Conservation (phyloP, 1,140 invertebrate species). For the Melanaphis sacchari region DNA sequence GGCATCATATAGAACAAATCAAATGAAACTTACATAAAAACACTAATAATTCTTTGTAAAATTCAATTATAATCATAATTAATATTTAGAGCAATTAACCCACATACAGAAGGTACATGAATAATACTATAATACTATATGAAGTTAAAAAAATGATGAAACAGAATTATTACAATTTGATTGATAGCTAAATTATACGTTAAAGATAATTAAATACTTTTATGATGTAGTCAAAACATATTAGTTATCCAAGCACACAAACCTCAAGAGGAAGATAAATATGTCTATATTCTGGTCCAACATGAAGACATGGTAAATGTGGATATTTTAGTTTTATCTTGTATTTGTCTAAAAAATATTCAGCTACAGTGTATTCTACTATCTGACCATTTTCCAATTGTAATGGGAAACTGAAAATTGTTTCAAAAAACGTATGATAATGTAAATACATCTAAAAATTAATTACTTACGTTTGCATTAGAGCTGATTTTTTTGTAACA, state of each 20-base stretch:
- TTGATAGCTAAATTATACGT: neutral
- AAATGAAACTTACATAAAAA: too few relatives aligned
- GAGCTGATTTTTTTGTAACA: conserved; percentile 95
- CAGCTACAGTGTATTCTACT: conserved; percentile 99
- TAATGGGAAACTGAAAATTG: conserved; percentile 86
- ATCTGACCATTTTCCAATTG: conserved; percentile 99
- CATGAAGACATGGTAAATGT: conserved; percentile 98
- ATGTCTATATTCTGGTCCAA: conserved; percentile 99
- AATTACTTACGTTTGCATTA: conserved; percentile 93
- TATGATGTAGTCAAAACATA: neutral
- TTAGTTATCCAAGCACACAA: neutral
- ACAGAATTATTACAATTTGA: neutral
- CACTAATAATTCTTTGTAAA: neutral
- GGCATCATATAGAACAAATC: too few relatives aligned
- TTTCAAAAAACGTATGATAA: conserved; percentile 60
- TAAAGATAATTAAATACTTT: neutral
- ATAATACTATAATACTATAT: neutral
- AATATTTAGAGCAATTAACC: neutral
- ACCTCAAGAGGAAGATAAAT: conserved; percentile 98
- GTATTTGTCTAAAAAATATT: conserved; percentile 99
- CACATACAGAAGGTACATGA: too few relatives aligned
- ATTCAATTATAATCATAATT: neutral
- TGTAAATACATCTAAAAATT: neutral
- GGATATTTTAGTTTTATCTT: conserved; percentile 98
- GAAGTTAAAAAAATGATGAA: neutral